Percentiles rank a stretch among this genome's conserved stretches.
Conservation (phyloP, 2,113 vertebrate species). For the Symphodus melops region DNA sequence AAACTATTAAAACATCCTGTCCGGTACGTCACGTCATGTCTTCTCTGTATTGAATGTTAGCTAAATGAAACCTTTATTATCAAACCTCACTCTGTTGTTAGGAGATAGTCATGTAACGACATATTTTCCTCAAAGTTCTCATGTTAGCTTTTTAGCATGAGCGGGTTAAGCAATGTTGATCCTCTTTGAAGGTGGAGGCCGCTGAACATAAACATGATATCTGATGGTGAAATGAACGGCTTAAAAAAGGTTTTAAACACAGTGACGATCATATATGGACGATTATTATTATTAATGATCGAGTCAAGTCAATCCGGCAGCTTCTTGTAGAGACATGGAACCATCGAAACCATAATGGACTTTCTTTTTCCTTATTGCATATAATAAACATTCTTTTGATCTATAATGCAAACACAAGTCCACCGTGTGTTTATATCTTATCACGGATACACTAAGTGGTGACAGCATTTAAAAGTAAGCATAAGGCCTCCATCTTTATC, state of each 20-base stretch:
- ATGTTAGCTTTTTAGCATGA: slow-evolving; percentile 51
- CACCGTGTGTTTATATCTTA: too few species aligned
- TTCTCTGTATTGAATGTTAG: fast-evolving
- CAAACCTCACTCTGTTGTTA: neutral
- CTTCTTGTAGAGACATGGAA: neutral
- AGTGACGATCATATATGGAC: neutral
- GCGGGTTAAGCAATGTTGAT: slow-evolving; percentile 31
- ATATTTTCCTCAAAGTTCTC: slow-evolving; percentile 38
- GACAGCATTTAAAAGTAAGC: too few species aligned
- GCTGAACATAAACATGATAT: neutral
- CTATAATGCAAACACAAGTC: too few species aligned
- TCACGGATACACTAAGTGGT: too few species aligned
- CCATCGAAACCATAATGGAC: neutral
- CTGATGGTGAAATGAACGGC: neutral
- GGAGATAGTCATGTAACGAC: neutral
- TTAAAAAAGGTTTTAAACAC: neutral
- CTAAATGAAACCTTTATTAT: fast-evolving
- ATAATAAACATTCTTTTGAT: too few species aligned
- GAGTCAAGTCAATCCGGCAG: neutral
- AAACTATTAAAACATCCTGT: slow-evolving; percentile 18
- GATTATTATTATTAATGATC: neutral
- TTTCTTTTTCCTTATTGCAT: neutral
- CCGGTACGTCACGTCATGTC: slow-evolving; percentile 49
- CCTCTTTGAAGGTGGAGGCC: fast-evolving
- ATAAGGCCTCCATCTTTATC: too few species aligned